phyloP scores from a whole-genome alignment of 2,797 vertebrate species.

The Phoxinus dragarum region DNA sequence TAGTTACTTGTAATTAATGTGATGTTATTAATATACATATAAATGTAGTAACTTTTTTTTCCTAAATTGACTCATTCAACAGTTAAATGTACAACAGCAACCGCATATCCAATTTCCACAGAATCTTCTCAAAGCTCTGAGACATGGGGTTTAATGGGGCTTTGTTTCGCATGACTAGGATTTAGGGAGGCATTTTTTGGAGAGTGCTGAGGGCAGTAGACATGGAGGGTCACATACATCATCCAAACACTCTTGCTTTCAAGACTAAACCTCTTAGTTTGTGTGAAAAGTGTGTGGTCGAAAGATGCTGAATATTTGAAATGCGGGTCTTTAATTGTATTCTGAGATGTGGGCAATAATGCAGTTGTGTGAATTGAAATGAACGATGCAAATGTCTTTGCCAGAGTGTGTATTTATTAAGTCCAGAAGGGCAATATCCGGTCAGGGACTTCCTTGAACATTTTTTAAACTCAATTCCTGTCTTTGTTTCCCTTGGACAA shows the following conservation, averaged over 20 bases:
- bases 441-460: conserved; percentile 55
- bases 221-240: conserved; percentile 60
- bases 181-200: conserved; percentile 67
- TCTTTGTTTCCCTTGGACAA: conserved; percentile 69
- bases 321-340: neutral
- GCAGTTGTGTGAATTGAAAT: neutral
- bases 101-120: conserved; percentile 68
- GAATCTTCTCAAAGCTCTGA: conserved; percentile 67
- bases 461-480: conserved; percentile 67
- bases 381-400: conserved; percentile 10
- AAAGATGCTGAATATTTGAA: conserved; percentile 9
- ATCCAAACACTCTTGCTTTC: conserved; percentile 58
- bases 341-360: neutral
- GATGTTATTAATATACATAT: too few relatives aligned
- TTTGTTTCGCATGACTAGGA: conserved; percentile 72
- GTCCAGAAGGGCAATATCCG: conserved; percentile 49
- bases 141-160: conserved; percentile 64
- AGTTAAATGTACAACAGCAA: conserved; percentile 70
- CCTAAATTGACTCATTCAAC: conserved; percentile 60
- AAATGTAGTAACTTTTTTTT: neutral
- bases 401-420: conserved; percentile 27
- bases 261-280: conserved; percentile 19
- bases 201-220: conserved; percentile 57
- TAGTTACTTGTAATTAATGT: too few relatives aligned
- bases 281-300: conserved; percentile 23